Base-by-base conservation (phyloP, 2,888 invertebrate genomes). In the Brassicogethes aeneus region DNA sequence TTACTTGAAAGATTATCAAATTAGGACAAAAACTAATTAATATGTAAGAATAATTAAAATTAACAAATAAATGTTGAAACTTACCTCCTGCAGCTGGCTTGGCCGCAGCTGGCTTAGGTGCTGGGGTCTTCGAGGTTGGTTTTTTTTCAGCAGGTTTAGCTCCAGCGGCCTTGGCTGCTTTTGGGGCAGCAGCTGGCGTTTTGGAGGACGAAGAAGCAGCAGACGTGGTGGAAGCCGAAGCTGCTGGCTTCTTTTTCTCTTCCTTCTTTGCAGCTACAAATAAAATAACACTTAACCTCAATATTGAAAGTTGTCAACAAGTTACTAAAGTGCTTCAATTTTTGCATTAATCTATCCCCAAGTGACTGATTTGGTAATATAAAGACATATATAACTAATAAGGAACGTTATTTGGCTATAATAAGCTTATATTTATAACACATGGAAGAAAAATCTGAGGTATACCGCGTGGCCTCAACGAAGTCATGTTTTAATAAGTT, bases 191-290 rank as follows among this genome's bases (percentile, higher is more conserved):
- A 2, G 60, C 61, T 10, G 56, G 51, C 14, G 60, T 62, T 38
- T 69, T 56, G 1, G 63, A 57, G 8, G 63, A 54, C 32, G 63
- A 54, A 2, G 69, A 63, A 10, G 65, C 69, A 31, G 65, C 69
- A 31, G 70, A 69, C 45, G 70, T 51, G 30, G 57, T 47, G 16
- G 62, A 56, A 15, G 65, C 60, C 35, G 66, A 63, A 7, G 70
- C 53, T 3, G 71, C 64, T 36, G 71, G 69, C 52, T 70, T 70
- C 59, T 70, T 70, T 42, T 66, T 67, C 17, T 60, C 64, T 73
- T 78, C 65, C 74, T 79, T 59, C 74, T 79, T 52, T 68, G 69
- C 59, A 44, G 57, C 59, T 55, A 45, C 39, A 40, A 41, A 34
- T 45, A 36, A 15, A n/a, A 32, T 17, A 17, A 17, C 33, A 16